Percentiles rank a stretch among this genome's conserved stretches.
These are phyloP conservation scores for Cyanoderma ruficeps DNA, from an alignment of 2,113 vertebrate genomes.

Conservation along the genomic window DNA sequence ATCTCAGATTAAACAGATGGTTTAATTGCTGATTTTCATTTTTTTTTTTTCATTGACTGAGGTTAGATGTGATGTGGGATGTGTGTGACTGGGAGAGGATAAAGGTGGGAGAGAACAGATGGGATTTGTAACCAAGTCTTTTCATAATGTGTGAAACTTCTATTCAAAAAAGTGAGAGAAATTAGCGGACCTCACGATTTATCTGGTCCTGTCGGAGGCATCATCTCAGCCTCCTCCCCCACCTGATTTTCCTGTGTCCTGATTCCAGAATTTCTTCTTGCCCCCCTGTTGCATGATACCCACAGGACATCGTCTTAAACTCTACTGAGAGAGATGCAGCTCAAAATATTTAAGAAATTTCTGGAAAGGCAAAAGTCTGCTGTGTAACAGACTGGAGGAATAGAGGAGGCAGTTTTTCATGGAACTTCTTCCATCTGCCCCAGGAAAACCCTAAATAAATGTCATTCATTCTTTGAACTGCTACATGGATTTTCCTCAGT, in stretches of 20 bases:
- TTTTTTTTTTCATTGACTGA: neutral
- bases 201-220: neutral
- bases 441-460: neutral
- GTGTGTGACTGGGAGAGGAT: neutral
- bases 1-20: neutral
- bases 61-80: neutral
- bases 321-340: neutral
- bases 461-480: neutral
- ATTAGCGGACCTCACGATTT: neutral
- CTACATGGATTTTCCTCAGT: neutral
- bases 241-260: neutral
- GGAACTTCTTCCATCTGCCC: neutral
- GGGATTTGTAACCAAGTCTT: neutral
- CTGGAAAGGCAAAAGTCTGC: neutral
- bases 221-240: neutral
- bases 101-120: neutral
- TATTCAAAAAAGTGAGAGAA: neutral
- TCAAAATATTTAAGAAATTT: neutral
- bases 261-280: neutral
- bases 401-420: neutral
- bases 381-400: neutral
- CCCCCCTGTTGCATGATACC: accelerated
- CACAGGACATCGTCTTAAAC: neutral
- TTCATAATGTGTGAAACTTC: neutral
- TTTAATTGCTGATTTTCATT: neutral